phyloP scores from a whole-genome alignment of 2,888 invertebrate species.

The Polyommatus icarus region DNA sequence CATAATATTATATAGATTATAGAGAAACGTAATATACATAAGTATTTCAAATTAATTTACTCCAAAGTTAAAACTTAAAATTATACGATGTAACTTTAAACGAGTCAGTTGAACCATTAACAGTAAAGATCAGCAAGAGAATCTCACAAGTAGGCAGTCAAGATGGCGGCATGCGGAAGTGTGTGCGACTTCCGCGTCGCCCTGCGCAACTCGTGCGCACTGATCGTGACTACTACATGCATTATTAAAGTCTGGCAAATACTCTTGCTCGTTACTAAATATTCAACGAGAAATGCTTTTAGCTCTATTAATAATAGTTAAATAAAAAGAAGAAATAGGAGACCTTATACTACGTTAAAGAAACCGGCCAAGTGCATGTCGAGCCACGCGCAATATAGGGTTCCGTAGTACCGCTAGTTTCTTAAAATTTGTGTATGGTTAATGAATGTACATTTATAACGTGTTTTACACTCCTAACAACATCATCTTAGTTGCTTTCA shows the following conservation, averaged over 20 bases:
- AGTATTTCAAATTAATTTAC: neutral
- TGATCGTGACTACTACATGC: slow-evolving; percentile 68
- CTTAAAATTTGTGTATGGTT: no score
- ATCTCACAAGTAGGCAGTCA: slow-evolving; percentile 64
- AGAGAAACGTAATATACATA: neutral
- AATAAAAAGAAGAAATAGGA: neutral
- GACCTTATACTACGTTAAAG: neutral
- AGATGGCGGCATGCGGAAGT: slow-evolving; percentile 80
- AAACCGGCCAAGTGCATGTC: no score
- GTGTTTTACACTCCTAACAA: no score
- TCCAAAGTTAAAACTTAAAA: neutral
- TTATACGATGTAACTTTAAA: neutral
- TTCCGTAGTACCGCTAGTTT: no score
- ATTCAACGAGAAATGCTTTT: slow-evolving; percentile 46
- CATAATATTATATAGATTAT: no score
- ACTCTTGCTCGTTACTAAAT: slow-evolving; percentile 54
- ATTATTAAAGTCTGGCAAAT: slow-evolving; percentile 56
- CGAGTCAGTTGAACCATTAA: slow-evolving; percentile 28
- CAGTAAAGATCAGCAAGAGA: slow-evolving; percentile 46
- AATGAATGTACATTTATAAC: no score
- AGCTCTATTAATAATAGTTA: slow-evolving; percentile 25
- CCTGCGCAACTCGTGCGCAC: slow-evolving; percentile 59
- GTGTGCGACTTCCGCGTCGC: slow-evolving; percentile 72
- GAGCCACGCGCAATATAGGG: no score
- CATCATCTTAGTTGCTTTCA: no score